A percentile compares a stretch with the other conserved stretches of the same genome.
phyloP scores from a whole-genome alignment of 2,113 vertebrate genomes.

The Calyptommatus sinebrachiatus region DNA sequence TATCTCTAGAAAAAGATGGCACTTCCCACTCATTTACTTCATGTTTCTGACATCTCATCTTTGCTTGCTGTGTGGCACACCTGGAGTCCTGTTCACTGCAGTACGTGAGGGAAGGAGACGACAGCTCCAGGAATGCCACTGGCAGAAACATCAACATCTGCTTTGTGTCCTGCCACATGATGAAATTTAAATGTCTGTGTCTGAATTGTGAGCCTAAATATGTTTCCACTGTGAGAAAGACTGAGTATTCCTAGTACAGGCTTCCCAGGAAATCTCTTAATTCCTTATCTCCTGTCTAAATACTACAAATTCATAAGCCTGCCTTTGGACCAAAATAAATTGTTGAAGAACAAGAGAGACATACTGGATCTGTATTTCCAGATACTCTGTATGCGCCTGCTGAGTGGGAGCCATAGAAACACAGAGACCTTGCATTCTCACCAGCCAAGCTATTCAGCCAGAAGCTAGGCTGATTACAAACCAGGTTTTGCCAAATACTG shows the following conservation, averaged over 20 bases:
- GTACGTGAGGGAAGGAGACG: background rate
- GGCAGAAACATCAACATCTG: background rate
- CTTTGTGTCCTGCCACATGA: background rate
- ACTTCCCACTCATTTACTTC: background rate
- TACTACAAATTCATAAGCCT: slow-evolving; percentile 20
- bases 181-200: background rate
- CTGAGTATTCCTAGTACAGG: slow-evolving; percentile 23
- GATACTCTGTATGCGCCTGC: slow-evolving; percentile 47
- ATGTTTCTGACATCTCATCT: background rate
- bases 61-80: background rate
- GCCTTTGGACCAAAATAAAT: slow-evolving; percentile 37
- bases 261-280: background rate
- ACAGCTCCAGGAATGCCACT: background rate
- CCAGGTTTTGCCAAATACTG: slow-evolving; percentile 60
- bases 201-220: background rate
- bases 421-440: slow-evolving; percentile 46
- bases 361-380: slow-evolving; percentile 29
- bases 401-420: slow-evolving; percentile 55
- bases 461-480: slow-evolving; percentile 64
- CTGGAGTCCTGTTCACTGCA: slow-evolving; percentile 1
- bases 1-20: too few species aligned
- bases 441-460: slow-evolving; percentile 55
- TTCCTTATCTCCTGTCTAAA: slow-evolving; percentile 9
- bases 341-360: slow-evolving; percentile 44
- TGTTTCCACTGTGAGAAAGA: slow-evolving; percentile 28